Evolutionary conservation across 2,113 vertebrate genomes (phyloP).

Genomic region (Mustela nigripes): DNA sequence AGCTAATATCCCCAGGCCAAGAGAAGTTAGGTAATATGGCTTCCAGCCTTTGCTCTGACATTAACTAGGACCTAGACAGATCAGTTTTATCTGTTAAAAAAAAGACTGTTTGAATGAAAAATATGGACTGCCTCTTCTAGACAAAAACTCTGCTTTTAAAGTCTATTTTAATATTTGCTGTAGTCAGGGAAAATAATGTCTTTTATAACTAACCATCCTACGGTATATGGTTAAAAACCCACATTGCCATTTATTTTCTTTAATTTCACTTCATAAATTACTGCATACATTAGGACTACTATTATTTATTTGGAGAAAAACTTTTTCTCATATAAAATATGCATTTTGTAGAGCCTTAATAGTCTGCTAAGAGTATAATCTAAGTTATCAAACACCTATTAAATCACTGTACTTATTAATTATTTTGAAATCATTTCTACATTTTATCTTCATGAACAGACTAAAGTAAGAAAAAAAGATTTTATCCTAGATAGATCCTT

Average conservation of each 20-base stretch:
- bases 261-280: slow-evolving; percentile 4
- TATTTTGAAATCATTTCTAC: slow-evolving; percentile 37
- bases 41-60: neutral
- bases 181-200: slow-evolving; percentile 23
- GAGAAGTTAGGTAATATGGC: neutral
- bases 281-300: neutral
- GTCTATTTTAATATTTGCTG: slow-evolving; percentile 38
- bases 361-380: slow-evolving; percentile 19
- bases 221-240: slow-evolving; percentile 36
- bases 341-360: slow-evolving; percentile 42
- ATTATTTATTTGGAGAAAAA: slow-evolving; percentile 55
- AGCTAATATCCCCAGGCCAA: neutral
- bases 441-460: slow-evolving; percentile 13
- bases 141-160: neutral
- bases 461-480: neutral
- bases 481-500: neutral
- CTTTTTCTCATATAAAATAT: neutral
- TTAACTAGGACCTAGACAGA: neutral
- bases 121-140: neutral
- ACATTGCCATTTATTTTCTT: slow-evolving; percentile 1
- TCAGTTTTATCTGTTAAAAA: slow-evolving; percentile 26
- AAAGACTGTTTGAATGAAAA: slow-evolving; percentile 16
- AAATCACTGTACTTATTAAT: slow-evolving; percentile 36
- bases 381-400: slow-evolving; percentile 28
- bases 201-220: slow-evolving; percentile 11